These are phyloP conservation scores for Notiomystis cincta DNA, from an alignment of 2,113 vertebrate species.

Conservation along the genomic window DNA sequence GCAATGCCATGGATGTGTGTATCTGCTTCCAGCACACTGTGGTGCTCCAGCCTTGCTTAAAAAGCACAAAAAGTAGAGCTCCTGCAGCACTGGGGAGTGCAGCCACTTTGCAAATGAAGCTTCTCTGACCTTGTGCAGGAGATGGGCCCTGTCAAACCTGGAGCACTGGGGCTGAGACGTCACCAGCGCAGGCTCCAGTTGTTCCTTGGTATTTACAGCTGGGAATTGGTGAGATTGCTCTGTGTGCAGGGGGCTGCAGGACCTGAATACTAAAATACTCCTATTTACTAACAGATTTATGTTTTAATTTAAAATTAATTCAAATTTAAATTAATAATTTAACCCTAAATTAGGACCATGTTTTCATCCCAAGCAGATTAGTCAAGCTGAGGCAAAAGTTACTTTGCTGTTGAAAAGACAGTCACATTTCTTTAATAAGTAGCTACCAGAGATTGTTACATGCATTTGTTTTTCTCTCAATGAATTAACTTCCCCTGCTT, in stretches of 20 bases:
- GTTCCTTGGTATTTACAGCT: slow-evolving; percentile 52
- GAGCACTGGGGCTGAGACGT: slow-evolving; percentile 66
- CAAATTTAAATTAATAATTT: slow-evolving; percentile 57
- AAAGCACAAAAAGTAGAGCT: slow-evolving; percentile 45
- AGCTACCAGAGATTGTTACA: neutral
- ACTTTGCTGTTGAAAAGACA: slow-evolving; percentile 36
- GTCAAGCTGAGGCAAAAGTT: slow-evolving; percentile 54
- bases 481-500: slow-evolving; percentile 17
- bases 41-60: neutral
- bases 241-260: neutral
- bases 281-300: slow-evolving; percentile 58
- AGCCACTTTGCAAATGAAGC: slow-evolving; percentile 58
- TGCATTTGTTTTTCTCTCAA: slow-evolving; percentile 51
- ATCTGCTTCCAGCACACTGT: neutral
- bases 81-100: slow-evolving; percentile 1
- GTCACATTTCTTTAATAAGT: slow-evolving; percentile 37
- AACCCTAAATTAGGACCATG: slow-evolving; percentile 45
- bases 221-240: slow-evolving; percentile 29
- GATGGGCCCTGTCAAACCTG: slow-evolving; percentile 31
- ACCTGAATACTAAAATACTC: slow-evolving; percentile 51
- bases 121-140: slow-evolving; percentile 70
- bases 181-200: neutral
- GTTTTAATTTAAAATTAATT: slow-evolving; percentile 65
- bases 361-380: slow-evolving; percentile 28
- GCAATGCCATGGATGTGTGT: neutral